These are phyloP conservation scores for Caenorhabditis virilis DNA, from an alignment of 2,888 invertebrate genomes.

Conservation along the genomic window DNA sequence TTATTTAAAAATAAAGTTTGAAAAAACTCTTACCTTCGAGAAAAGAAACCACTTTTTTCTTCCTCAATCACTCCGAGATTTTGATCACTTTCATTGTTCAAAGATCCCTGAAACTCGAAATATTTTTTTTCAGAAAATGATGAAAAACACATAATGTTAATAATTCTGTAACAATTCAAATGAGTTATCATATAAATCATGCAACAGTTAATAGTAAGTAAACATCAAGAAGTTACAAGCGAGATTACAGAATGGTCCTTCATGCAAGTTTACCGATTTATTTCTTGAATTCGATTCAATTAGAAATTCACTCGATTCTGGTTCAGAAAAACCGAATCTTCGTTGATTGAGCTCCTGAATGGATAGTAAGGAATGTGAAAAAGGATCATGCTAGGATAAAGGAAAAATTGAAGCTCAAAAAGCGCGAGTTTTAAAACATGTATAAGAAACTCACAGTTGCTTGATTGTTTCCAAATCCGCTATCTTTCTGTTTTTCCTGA, in stretches of 20 bases:
- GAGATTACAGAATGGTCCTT: too few relatives aligned
- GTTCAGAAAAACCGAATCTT: constrained; percentile 40
- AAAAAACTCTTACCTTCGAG: constrained; percentile 21
- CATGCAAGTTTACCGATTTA: constrained; percentile 13
- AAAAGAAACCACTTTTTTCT: constrained; percentile 42
- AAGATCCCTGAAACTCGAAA: constrained; percentile 33
- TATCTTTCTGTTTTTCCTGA: constrained; percentile 35
- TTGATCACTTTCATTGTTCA: constrained; percentile 45
- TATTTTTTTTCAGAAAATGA: constrained; percentile 1
- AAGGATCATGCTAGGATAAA: constrained; percentile 17
- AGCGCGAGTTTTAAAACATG: neutral
- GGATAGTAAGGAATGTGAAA: constrained; percentile 9
- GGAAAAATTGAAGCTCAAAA: constrained; percentile 3
- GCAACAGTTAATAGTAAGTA: neutral
- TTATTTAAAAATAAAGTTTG: constrained; percentile 2
- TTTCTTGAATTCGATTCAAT: constrained; percentile 31
- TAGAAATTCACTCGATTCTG: constrained; percentile 35
- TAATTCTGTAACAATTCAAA: constrained; percentile 4
- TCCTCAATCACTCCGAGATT: constrained; percentile 56
- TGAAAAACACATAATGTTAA: neutral
- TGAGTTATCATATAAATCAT: constrained; percentile 6
- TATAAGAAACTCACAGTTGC: constrained; percentile 33
- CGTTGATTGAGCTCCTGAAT: constrained; percentile 38
- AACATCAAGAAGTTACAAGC: too few relatives aligned
- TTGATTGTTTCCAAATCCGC: constrained; percentile 42